Percentiles rank a stretch among this genome's conserved stretches.
phyloP scores from a whole-genome alignment of 1,140 invertebrate species.

The Eulimnadia texana region DNA sequence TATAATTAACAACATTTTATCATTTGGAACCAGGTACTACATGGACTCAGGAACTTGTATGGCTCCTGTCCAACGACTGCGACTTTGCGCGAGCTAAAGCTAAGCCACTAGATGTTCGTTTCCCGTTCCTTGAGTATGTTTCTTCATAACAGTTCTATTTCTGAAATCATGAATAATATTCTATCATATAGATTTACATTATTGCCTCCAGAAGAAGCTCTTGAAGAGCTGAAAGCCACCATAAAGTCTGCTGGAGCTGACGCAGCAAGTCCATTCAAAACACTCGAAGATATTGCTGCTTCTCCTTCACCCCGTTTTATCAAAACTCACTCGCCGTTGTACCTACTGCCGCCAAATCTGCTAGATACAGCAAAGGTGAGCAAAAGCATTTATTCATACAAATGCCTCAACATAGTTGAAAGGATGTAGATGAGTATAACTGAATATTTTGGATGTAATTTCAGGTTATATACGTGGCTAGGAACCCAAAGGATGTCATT shows the following conservation, averaged over 20 bases:
- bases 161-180: background rate
- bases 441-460: background rate
- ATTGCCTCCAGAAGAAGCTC: background rate
- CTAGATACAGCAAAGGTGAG: conserved; percentile 39
- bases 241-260: too few species aligned
- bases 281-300: background rate
- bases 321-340: conserved; percentile 11
- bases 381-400: background rate
- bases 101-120: conserved; percentile 39
- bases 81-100: conserved; percentile 57
- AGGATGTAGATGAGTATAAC: background rate
- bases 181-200: background rate
- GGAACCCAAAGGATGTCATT: conserved; percentile 72
- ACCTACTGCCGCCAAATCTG: conserved; percentile 12
- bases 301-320: conserved; percentile 7
- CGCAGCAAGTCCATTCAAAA: background rate
- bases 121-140: conserved; percentile 40
- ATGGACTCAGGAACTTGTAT: conserved; percentile 77
- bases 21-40: conserved; percentile 52
- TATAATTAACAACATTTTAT: too few species aligned
- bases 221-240: background rate
- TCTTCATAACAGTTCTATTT: background rate
- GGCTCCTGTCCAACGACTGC: conserved; percentile 62
- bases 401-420: background rate
- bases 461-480: conserved; percentile 55